Evolutionary conservation across 1,140 invertebrate genomes (phyloP).

Genomic region (Apis florea): DNA sequence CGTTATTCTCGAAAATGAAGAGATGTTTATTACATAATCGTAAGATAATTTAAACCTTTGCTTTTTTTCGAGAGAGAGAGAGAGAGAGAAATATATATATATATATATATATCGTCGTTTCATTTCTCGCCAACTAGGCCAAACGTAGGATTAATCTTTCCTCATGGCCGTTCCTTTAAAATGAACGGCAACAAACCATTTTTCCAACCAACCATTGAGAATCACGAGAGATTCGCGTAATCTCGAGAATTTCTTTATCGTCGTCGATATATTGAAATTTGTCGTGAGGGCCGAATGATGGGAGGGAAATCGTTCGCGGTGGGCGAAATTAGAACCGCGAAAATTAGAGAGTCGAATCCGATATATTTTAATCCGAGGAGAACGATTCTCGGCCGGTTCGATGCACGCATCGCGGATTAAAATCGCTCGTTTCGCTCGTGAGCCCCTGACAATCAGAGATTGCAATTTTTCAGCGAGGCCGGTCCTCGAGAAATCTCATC

Average conservation of each 20-base stretch:
- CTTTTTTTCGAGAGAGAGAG: background rate
- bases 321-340: background rate
- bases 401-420: conserved; percentile 40
- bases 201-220: background rate
- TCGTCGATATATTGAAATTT: no score
- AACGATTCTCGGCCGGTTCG: background rate
- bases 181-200: background rate
- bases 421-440: background rate
- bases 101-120: background rate
- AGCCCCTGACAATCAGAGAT: conserved; percentile 26
- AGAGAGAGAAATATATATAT: no score
- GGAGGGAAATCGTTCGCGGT: no score
- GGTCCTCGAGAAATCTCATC: conserved; percentile 43
- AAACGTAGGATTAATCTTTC: conserved; percentile 6
- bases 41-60: no score
- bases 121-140: background rate
- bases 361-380: conserved; percentile 37
- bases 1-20: background rate
- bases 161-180: background rate
- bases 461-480: conserved; percentile 46
- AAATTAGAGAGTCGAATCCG: conserved; percentile 3
- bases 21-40: background rate
- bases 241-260: background rate
- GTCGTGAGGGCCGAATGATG: no score
- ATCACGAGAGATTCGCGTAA: conserved; percentile 2